Evolutionary conservation across 2,797 vertebrate species (phyloP).

Genomic region (Oceanodroma leucorhoa): DNA sequence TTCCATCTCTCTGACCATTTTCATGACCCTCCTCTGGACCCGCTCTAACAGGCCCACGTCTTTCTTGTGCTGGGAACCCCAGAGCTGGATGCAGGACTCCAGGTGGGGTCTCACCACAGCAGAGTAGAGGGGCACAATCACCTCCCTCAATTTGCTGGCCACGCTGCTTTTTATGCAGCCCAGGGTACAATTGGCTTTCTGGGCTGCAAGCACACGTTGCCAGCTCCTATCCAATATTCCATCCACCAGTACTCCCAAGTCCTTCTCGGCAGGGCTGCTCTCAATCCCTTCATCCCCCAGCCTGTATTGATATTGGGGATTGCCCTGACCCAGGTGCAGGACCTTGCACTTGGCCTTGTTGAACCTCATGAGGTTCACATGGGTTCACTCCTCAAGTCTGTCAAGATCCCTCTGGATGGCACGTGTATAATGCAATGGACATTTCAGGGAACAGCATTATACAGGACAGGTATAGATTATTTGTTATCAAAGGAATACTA

Average conservation of each 20-base stretch:
- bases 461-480: neutral
- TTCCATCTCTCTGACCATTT: neutral
- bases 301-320: neutral
- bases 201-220: neutral
- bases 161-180: neutral
- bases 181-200: neutral
- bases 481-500: neutral
- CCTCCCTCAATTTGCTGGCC: neutral
- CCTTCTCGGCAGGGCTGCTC: neutral
- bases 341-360: neutral
- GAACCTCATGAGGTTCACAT: neutral
- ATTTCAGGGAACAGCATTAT: neutral
- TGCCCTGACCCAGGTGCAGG: too few species aligned
- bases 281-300: too few species aligned
- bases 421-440: neutral
- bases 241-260: neutral
- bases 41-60: too few species aligned
- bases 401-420: neutral
- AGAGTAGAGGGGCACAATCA: neutral
- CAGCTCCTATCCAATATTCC: neutral
- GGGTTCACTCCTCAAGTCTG: too few species aligned
- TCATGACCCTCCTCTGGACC: neutral
- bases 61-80: neutral
- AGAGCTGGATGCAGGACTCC: neutral
- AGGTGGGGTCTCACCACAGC: neutral